phyloP scores from a whole-genome alignment of 2,797 vertebrate genomes.

The Ispidina picta region DNA sequence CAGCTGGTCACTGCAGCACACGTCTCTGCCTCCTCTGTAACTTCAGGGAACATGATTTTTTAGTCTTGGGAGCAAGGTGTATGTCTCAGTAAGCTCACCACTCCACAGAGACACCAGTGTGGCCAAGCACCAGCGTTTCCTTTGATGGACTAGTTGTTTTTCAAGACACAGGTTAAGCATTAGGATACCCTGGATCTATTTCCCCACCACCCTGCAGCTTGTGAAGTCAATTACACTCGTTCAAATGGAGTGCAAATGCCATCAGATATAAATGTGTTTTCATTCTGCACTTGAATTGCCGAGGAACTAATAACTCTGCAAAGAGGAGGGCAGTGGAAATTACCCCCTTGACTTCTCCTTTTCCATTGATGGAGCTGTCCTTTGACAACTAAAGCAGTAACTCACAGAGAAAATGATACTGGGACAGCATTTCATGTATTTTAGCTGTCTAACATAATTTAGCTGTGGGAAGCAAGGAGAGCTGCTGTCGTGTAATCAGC shows the following conservation, averaged over 20 bases:
- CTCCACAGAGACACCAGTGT: not conserved
- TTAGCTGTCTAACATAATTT: conserved; percentile 57
- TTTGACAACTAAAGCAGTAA: conserved; percentile 45
- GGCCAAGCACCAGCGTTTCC: not conserved
- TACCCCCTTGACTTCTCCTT: conserved; percentile 28
- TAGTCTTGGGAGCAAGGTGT: not conserved
- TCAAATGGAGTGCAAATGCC: conserved; percentile 24
- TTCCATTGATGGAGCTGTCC: conserved; percentile 18
- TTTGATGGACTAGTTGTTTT: not conserved
- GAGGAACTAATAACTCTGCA: conserved; percentile 15
- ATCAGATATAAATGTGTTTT: conserved; percentile 17
- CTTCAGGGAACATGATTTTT: not conserved
- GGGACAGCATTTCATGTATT: conserved; percentile 15
- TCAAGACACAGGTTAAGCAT: not conserved
- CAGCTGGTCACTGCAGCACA: too few species aligned
- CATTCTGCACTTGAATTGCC: not conserved
- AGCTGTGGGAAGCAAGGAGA: conserved; percentile 21
- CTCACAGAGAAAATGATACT: conserved; percentile 42
- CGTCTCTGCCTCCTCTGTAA: not conserved
- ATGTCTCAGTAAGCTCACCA: not conserved
- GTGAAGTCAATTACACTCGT: conserved; percentile 19
- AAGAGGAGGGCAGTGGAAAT: conserved; percentile 43
- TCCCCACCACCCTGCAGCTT: not conserved
- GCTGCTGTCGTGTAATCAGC: conserved; percentile 18
- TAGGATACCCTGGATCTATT: not conserved